A percentile compares a stretch with the other conserved stretches of the same genome.
Conservation (phyloP, 2,888 invertebrate species). For the Mimumesa dahlbomi region DNA sequence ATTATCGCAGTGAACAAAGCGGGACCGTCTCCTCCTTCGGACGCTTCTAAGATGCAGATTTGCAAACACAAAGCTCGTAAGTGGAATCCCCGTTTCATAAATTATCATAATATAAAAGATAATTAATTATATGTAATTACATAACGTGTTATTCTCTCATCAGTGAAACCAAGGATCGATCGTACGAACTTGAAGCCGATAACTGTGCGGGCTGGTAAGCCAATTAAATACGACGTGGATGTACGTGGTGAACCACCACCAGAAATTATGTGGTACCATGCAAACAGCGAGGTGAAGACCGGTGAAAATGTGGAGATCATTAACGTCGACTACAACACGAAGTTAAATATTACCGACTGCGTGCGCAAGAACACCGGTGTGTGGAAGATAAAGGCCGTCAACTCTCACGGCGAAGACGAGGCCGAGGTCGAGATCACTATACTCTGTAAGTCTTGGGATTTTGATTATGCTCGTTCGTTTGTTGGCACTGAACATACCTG, state of each 20-base stretch:
- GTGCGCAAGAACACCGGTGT: constrained; percentile 92
- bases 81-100: constrained; percentile 76
- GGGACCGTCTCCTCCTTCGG: constrained; percentile 93
- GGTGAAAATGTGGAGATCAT: constrained; percentile 88
- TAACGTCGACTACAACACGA: constrained; percentile 95
- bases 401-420: constrained; percentile 95
- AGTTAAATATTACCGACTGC: constrained; percentile 89
- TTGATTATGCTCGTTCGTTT: not conserved
- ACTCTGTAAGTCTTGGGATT: constrained; percentile 81
- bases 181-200: constrained; percentile 95
- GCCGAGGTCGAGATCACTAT: constrained; percentile 97
- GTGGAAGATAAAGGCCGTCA: constrained; percentile 94
- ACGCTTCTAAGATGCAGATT: constrained; percentile 93
- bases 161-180: constrained; percentile 98
- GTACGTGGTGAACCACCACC: constrained; percentile 98
- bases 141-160: not conserved
- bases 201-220: constrained; percentile 94
- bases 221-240: constrained; percentile 95
- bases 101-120: constrained; percentile 15
- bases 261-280: constrained; percentile 94
- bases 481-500: not conserved
- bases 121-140: constrained; percentile 13
- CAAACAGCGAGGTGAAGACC: constrained; percentile 88
- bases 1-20: constrained; percentile 96
- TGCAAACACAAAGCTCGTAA: constrained; percentile 93